A percentile compares a stretch with the other conserved stretches of the same genome.
Conservation (phyloP, 2,113 vertebrate genomes). For the Anseranas semipalmata region DNA sequence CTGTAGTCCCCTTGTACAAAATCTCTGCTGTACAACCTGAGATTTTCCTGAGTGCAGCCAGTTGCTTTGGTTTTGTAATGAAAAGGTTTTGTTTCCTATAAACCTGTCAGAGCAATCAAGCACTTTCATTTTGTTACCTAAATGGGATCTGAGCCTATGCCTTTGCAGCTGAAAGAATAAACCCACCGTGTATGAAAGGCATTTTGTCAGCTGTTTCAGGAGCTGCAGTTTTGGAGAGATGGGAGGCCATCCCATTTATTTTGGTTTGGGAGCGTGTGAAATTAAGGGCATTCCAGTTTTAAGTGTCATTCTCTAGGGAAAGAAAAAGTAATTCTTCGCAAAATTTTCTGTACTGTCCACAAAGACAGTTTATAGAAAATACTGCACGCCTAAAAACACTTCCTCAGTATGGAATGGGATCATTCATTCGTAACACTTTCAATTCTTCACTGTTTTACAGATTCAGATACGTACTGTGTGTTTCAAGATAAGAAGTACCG, state of each 20-base stretch:
- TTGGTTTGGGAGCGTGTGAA: not conserved
- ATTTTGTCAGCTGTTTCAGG: not conserved
- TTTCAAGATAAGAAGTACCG: slow-evolving; percentile 87
- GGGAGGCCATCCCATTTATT: not conserved
- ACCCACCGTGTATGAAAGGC: not conserved
- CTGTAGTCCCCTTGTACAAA: not conserved
- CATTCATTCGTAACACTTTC: not conserved
- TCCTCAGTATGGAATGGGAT: not conserved
- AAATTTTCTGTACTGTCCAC: not conserved
- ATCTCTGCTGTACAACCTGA: not conserved
- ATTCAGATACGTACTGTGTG: slow-evolving; percentile 82
- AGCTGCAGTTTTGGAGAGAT: not conserved
- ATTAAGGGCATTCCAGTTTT: not conserved
- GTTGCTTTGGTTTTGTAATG: not conserved
- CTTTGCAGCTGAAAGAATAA: not conserved
- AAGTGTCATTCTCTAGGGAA: not conserved
- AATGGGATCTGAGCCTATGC: not conserved
- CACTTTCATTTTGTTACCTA: not conserved
- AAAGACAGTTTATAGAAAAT: not conserved
- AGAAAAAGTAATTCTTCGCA: not conserved
- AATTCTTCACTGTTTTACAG: slow-evolving; percentile 64
- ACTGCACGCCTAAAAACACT: not conserved
- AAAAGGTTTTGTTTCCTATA: not conserved
- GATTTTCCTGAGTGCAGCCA: not conserved
- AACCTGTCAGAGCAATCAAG: not conserved